Percentiles rank a stretch among this genome's conserved stretches.
phyloP scores from a whole-genome alignment of 2,888 invertebrate species.

The Drosophila diplacantha region DNA sequence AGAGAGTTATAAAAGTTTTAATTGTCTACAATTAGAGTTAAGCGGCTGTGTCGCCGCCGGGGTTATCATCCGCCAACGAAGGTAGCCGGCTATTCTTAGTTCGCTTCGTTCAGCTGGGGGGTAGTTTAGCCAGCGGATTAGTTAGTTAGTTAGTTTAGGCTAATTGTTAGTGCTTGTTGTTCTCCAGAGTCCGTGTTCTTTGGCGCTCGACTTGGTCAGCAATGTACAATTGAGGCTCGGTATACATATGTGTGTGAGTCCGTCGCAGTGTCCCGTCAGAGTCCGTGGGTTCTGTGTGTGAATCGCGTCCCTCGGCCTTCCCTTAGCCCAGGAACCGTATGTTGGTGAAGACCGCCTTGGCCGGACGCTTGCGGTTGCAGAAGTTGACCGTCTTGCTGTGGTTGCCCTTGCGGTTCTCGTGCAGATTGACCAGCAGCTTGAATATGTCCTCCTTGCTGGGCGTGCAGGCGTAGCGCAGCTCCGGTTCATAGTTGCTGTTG shows the following conservation, averaged over 20 bases:
- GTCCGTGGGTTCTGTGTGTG: constrained; percentile 3
- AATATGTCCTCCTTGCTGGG: constrained; percentile 82
- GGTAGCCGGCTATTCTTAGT: constrained; percentile 23
- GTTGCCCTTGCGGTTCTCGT: constrained; percentile 81
- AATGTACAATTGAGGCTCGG: constrained; percentile 70
- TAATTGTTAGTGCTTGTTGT: constrained; percentile 66
- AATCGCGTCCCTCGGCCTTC: background rate
- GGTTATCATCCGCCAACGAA: constrained; percentile 7
- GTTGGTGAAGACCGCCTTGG: constrained; percentile 81
- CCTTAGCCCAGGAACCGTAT: constrained; percentile 81
- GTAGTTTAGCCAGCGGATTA: constrained; percentile 6
- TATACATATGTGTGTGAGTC: constrained; percentile 55
- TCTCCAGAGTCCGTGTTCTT: constrained; percentile 50
- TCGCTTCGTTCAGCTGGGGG: constrained; percentile 10
- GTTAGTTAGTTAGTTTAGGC: constrained; percentile 25
- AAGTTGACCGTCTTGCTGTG: constrained; percentile 80
- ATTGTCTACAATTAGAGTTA: constrained; percentile 44
- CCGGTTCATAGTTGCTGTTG: constrained; percentile 79
- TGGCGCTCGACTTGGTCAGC: constrained; percentile 62
- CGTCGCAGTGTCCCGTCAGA: constrained; percentile 22
- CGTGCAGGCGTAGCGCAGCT: constrained; percentile 81
- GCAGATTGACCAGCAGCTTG: constrained; percentile 81
- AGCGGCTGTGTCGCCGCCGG: constrained; percentile 1
- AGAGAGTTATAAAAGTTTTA: constrained; percentile 41
- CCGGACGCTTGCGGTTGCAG: constrained; percentile 82